These are phyloP conservation scores for Eristalinus aeneus DNA, from an alignment of 2,888 invertebrate species.

Conservation along the genomic window DNA sequence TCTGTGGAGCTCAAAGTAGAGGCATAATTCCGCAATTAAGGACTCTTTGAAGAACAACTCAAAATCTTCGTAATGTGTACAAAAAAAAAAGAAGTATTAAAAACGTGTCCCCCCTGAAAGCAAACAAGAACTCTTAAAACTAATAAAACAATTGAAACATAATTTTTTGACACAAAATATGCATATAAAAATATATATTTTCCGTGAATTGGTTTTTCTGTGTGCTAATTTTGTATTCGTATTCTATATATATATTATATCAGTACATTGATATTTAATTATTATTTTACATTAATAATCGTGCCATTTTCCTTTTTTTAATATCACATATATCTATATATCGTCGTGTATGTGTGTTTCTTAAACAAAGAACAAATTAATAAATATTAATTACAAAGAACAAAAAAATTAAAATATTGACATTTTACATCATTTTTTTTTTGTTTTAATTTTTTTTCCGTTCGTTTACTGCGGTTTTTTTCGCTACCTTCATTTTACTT, in stretches of 20 bases:
- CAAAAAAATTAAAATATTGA: conserved; percentile 39
- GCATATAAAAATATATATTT: conserved; percentile 76
- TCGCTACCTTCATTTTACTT: conserved; percentile 70
- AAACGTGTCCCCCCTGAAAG: conserved; percentile 48
- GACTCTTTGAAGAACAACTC: conserved; percentile 3
- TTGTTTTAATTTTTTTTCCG: conserved; percentile 59
- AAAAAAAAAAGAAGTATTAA: conserved; percentile 65
- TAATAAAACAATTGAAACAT: conserved; percentile 61
- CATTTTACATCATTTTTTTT: conserved; percentile 60
- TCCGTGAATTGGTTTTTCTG: conserved; percentile 79
- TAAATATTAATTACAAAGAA: conserved; percentile 61
- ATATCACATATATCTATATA: conserved; percentile 73
- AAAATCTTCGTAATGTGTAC: conserved; percentile 71
- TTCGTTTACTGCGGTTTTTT: conserved; percentile 62
- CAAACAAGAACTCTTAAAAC: conserved; percentile 46
- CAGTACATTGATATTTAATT: conserved; percentile 69
- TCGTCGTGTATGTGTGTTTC: conserved; percentile 79
- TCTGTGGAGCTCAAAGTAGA: no score
- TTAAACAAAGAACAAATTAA: conserved; percentile 68
- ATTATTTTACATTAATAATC: conserved; percentile 67
- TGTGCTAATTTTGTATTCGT: conserved; percentile 80
- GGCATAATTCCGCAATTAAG: neutral
- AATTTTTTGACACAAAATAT: conserved; percentile 69
- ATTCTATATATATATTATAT: conserved; percentile 71
- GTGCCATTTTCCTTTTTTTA: conserved; percentile 63